These are phyloP conservation scores for Atlantisia rogersi DNA, from an alignment of 2,113 vertebrate genomes.

Conservation along the genomic window DNA sequence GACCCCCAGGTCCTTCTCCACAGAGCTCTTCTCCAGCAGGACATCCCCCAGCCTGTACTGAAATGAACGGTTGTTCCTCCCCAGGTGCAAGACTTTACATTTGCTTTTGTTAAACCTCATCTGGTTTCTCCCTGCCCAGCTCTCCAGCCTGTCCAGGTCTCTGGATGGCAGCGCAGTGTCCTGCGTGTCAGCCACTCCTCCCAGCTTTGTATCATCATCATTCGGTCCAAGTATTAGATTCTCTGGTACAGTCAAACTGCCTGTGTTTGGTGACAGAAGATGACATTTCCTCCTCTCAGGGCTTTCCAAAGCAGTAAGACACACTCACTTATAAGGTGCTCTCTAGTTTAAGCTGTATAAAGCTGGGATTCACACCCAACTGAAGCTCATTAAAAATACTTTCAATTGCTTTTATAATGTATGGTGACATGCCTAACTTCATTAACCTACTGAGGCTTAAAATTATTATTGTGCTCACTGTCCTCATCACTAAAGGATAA, in stretches of 20 bases:
- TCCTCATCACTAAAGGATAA: slow-evolving; percentile 40
- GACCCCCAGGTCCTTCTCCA: too few relatives aligned
- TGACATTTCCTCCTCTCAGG: background rate
- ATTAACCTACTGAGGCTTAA: slow-evolving; percentile 36
- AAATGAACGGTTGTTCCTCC: too few relatives aligned
- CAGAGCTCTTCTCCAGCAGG: too few relatives aligned
- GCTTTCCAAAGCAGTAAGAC: background rate
- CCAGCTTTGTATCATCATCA: too few relatives aligned
- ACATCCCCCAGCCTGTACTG: too few relatives aligned
- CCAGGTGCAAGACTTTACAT: too few relatives aligned
- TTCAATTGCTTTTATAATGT: slow-evolving; percentile 42
- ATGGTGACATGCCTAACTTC: slow-evolving; percentile 11
- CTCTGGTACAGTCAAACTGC: background rate
- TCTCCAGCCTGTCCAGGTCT: too few relatives aligned
- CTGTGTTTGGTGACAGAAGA: background rate
- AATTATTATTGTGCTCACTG: slow-evolving; percentile 41
- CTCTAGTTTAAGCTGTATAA: background rate
- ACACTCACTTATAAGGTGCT: background rate
- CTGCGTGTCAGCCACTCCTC: too few relatives aligned
- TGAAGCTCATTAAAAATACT: slow-evolving; percentile 22
- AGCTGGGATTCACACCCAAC: background rate
- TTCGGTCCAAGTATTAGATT: background rate
- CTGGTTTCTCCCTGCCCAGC: too few relatives aligned
- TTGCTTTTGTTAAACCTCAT: too few relatives aligned
- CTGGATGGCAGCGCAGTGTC: too few relatives aligned